Base-by-base conservation (phyloP, 2,888 invertebrate species). In the Hybos culiciformis region DNA sequence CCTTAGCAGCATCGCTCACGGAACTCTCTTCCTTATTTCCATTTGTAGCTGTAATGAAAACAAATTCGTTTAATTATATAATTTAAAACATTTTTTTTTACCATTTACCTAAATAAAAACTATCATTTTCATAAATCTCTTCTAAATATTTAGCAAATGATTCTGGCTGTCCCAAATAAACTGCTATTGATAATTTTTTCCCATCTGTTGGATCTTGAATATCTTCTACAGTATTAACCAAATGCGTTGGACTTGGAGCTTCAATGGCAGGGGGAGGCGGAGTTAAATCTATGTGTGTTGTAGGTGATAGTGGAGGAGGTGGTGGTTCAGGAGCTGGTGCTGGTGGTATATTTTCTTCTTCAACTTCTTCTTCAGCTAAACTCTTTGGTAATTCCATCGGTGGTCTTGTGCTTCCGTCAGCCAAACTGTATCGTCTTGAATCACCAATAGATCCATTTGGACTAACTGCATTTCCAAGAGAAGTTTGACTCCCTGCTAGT, bases 161-260 rank as follows among this genome's bases (percentile, higher is more conserved):
- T 56, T 85, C 83, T 15, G 83, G 82, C 56, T 83, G 82, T 12
- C 91, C 91, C 47, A 91, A 70, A 58, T 86, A 87, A 37, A 92
- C 88, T 4, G 86, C 83, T 47, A 93, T 84, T 32, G 84, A 80
- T 50, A 92, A 84, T 57, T 84, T 75, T 67, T 90, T 90, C 41
- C 92, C 87, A 53, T 88, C 87, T 1, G 80, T 79, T 42, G 81
- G 78, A 54, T 80, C 77, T 18, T 74, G 72, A 55, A 74, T 68
- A 52, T 75, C 76, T 52, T 76, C 77, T 1, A 70, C 72, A 50
- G 53, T 56, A 1, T 70, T 71, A 21, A 72, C 70, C 43, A 65
- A 50, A 46, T 64, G 62, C 31, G 62, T 59, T 3, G 63, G 60
- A 44, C 60, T 61, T 37, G 57, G 52, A 17, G 58, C 48, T 46